Conservation (phyloP, 2,888 invertebrate genomes). For the Pachycephus smyrnensis region DNA sequence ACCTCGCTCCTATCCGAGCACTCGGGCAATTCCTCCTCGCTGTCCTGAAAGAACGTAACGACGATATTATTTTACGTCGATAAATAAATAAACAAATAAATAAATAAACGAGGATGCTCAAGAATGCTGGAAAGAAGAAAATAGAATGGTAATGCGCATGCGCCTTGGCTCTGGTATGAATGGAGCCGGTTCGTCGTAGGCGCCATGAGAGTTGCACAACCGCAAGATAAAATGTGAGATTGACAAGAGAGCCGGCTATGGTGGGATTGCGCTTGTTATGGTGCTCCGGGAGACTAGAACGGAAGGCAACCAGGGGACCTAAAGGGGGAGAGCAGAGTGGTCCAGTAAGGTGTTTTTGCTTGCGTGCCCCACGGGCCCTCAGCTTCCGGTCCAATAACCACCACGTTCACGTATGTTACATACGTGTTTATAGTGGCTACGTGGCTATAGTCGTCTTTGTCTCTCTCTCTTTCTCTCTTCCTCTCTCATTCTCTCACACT, state of each 20-base stretch:
- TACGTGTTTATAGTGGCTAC: neutral
- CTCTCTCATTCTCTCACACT: neutral
- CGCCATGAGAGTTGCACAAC: constrained; percentile 33
- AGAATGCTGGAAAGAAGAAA: neutral
- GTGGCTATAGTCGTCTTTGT: neutral
- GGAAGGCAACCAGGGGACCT: constrained; percentile 29
- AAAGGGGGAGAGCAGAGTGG: constrained; percentile 25
- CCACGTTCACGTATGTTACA: neutral
- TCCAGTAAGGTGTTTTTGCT: constrained; percentile 34
- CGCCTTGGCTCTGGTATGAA: constrained; percentile 25
- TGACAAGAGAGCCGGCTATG: constrained; percentile 17
- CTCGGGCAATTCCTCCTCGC: constrained; percentile 83
- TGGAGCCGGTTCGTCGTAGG: constrained; percentile 37
- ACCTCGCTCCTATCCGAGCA: constrained; percentile 81
- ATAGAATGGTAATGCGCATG: neutral
- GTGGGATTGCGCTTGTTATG: constrained; percentile 29
- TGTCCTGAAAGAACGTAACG: constrained; percentile 70
- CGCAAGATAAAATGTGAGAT: constrained; percentile 32
- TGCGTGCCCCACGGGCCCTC: constrained; percentile 31
- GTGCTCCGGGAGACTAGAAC: constrained; percentile 27
- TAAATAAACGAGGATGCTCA: neutral
- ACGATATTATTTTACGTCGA: neutral
- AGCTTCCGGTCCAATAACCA: constrained; percentile 39
- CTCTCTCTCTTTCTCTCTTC: neutral
- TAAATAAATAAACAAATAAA: neutral